A percentile compares a stretch with the other conserved stretches of the same genome.
These are phyloP conservation scores for Colius striatus DNA, from an alignment of 2,113 vertebrate genomes.

Conservation along the genomic window DNA sequence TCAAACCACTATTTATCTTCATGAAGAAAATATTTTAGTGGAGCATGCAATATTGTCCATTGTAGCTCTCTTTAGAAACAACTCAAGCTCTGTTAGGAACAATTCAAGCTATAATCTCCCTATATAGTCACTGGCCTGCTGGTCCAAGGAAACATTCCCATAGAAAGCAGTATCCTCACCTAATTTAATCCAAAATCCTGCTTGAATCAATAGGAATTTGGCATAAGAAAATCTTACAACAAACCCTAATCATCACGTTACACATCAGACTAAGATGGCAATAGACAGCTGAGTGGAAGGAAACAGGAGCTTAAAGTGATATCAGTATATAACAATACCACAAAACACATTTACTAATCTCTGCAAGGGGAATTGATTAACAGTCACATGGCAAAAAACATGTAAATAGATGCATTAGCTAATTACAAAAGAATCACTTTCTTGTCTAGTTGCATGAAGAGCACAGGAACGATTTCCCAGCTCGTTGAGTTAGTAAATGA, in stretches of 20 bases:
- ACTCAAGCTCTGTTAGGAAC: not conserved
- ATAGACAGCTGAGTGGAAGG: not conserved
- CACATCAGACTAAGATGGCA: not conserved
- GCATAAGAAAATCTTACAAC: not conserved
- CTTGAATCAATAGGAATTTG: not conserved
- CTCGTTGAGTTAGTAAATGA: conserved; percentile 33
- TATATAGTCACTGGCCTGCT: not conserved
- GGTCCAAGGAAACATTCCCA: not conserved
- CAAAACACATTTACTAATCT: not conserved
- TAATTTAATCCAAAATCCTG: not conserved
- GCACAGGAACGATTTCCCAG: conserved; percentile 37
- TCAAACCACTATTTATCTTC: conserved; percentile 24
- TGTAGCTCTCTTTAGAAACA: not conserved
- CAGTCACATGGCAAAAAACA: not conserved
- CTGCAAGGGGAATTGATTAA: not conserved
- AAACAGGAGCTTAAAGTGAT: not conserved
- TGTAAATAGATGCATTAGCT: not conserved
- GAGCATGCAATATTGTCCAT: not conserved
- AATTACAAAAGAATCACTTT: conserved; percentile 20
- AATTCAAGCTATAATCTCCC: not conserved
- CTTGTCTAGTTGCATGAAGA: not conserved
- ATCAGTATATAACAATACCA: not conserved
- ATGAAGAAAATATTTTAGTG: conserved; percentile 25
- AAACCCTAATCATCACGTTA: not conserved
- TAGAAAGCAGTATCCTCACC: not conserved